Evolutionary conservation across 64 coral and sea anemone species (phyloP).

Genomic region (Platygyra sinensis): DNA sequence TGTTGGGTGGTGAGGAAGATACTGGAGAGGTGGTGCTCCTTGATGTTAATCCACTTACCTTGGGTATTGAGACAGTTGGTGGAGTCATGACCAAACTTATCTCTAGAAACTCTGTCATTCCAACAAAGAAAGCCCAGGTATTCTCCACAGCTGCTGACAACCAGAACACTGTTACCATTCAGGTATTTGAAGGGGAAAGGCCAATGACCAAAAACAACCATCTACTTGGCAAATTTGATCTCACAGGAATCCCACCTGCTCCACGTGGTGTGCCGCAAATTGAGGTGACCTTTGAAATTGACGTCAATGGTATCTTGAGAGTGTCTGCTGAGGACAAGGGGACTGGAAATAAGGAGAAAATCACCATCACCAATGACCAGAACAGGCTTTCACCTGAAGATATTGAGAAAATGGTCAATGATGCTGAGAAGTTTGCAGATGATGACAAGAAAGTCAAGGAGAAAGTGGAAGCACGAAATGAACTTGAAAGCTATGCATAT

Average conservation of each 20-base stretch:
- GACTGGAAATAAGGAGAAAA: constrained; percentile 99
- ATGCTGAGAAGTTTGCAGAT: constrained; percentile 99
- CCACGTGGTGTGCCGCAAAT: constrained; percentile 98
- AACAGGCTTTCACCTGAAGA: constrained; percentile 97
- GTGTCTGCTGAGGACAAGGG: constrained; percentile 99
- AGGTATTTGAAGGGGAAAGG: constrained; percentile 97
- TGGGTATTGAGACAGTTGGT: constrained; percentile 99
- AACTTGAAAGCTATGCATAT: constrained; percentile 98
- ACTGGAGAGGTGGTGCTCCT: constrained; percentile 96
- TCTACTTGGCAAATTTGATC: constrained; percentile 95
- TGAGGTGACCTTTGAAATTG: constrained; percentile 99
- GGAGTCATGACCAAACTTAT: constrained; percentile 99
- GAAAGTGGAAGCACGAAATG: constrained; percentile 89
- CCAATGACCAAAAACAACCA: constrained; percentile 99
- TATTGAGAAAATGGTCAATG: constrained; percentile 98
- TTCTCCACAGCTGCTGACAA: constrained; percentile 99
- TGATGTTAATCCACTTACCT: constrained; percentile 93
- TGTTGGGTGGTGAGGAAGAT: constrained; percentile 97
- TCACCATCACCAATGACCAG: constrained; percentile 99
- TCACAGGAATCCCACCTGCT: constrained; percentile 95
- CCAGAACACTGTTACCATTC: constrained; percentile 99
- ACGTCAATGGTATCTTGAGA: constrained; percentile 99
- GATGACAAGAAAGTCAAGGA: constrained; percentile 98
- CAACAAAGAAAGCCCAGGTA: constrained; percentile 97
- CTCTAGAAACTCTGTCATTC: constrained; percentile 91